phyloP scores from a whole-genome alignment of 1,140 invertebrate genomes.

The Chironomus tepperi region DNA sequence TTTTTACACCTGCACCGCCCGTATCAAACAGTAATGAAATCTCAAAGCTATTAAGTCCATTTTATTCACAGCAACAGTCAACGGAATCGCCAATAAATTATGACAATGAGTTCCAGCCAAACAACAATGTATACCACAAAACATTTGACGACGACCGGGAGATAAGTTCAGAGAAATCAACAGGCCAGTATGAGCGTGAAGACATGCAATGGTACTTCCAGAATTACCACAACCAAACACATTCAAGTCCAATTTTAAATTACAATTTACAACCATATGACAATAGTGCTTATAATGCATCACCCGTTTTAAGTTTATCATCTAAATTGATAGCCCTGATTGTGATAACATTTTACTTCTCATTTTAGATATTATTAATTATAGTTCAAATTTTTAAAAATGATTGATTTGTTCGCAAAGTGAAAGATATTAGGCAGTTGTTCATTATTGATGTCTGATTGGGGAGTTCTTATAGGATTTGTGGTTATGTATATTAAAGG shows the following conservation, averaged over 20 bases:
- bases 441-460: too few relatives aligned
- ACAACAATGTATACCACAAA: neutral
- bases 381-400: too few relatives aligned
- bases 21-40: neutral
- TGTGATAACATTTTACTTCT: slow-evolving; percentile 5
- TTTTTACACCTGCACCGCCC: slow-evolving; percentile 5
- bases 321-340: neutral
- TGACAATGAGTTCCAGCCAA: slow-evolving; percentile 9
- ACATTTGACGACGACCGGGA: neutral
- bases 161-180: neutral
- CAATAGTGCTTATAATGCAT: neutral
- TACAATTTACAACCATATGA: slow-evolving; percentile 1
- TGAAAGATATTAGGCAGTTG: neutral
- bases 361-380: neutral
- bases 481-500: too few relatives aligned
- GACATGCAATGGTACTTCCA: slow-evolving; percentile 8
- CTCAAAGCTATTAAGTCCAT: slow-evolving; percentile 5
- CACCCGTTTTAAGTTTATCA: neutral
- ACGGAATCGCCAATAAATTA: neutral
- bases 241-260: slow-evolving; percentile 12
- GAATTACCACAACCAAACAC: neutral
- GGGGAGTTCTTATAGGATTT: too few relatives aligned
- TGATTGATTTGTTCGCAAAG: neutral
- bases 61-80: neutral
- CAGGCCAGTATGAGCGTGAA: neutral